These are phyloP conservation scores for Todiramphus saurophagus DNA, from an alignment of 2,113 vertebrate genomes.

Conservation along the genomic window DNA sequence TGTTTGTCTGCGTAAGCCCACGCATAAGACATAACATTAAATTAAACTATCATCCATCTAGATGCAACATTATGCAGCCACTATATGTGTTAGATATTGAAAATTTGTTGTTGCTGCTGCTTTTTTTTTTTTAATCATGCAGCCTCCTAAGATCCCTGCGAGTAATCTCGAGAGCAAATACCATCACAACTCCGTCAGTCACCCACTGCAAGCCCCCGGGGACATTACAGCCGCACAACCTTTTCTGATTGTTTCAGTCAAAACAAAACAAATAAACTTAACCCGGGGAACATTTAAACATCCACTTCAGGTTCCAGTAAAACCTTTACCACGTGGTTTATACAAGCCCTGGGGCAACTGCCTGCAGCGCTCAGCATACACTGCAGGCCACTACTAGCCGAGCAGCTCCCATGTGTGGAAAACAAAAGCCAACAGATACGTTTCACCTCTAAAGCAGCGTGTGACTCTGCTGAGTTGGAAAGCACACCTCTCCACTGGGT, in stretches of 20 bases:
- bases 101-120: conserved; percentile 63
- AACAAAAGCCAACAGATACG: too few species aligned
- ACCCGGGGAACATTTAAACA: conserved; percentile 73
- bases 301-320: conserved; percentile 68
- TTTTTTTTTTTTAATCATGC: conserved; percentile 71
- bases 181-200: conserved; percentile 66
- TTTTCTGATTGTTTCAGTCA: conserved; percentile 79
- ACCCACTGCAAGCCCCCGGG: conserved; percentile 75
- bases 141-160: conserved; percentile 71
- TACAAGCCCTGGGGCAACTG: conserved; percentile 75
- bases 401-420: not conserved
- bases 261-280: conserved; percentile 63
- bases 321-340: conserved; percentile 75
- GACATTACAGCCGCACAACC: conserved; percentile 68
- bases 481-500: not conserved
- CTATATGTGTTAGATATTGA: conserved; percentile 42
- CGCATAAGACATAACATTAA: conserved; percentile 63
- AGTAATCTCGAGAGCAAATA: conserved; percentile 74
- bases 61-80: conserved; percentile 56
- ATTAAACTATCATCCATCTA: conserved; percentile 66
- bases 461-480: too few species aligned
- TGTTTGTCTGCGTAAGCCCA: conserved; percentile 71
- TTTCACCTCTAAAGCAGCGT: not conserved
- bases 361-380: conserved; percentile 70
- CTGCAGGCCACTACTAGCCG: conserved; percentile 70